A percentile compares a stretch with the other conserved stretches of the same genome.
These are phyloP conservation scores for Scaptodrosophila latifasciaeformis DNA, from an alignment of 2,888 invertebrate species.

Conservation along the genomic window DNA sequence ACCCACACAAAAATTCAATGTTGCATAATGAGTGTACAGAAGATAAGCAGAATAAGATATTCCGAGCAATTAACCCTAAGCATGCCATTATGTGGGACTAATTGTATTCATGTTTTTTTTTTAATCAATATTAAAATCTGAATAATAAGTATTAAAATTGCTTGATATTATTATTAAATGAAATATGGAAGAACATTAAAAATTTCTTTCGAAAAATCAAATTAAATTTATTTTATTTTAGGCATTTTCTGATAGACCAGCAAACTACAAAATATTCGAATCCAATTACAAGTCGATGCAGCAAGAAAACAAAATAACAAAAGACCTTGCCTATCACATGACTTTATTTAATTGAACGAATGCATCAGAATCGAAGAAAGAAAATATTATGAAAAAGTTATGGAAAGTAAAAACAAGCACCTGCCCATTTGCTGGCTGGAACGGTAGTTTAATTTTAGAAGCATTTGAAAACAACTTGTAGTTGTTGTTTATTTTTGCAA, in stretches of 20 bases:
- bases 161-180: neutral
- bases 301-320: slow-evolving; percentile 26
- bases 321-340: slow-evolving; percentile 24
- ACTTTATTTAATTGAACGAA: neutral
- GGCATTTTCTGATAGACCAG: slow-evolving; percentile 3
- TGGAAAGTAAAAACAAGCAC: slow-evolving; percentile 15
- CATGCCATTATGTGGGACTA: no score
- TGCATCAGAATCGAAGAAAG: slow-evolving; percentile 16
- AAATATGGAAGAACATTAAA: neutral
- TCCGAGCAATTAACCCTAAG: neutral
- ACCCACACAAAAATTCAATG: neutral
- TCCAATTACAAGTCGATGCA: slow-evolving; percentile 53
- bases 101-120: no score
- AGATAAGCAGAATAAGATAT: no score
- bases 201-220: slow-evolving; percentile 1
- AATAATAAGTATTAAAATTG: no score
- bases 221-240: slow-evolving; percentile 13
- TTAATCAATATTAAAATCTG: no score
- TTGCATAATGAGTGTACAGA: no score
- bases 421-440: neutral
- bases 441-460: neutral
- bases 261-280: slow-evolving; percentile 25
- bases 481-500: neutral
- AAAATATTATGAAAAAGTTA: slow-evolving; percentile 21
- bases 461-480: neutral